A percentile compares a stretch with the other conserved stretches of the same genome.
These are phyloP conservation scores for Achroia grisella DNA, from an alignment of 1,140 invertebrate genomes.

Conservation along the genomic window DNA sequence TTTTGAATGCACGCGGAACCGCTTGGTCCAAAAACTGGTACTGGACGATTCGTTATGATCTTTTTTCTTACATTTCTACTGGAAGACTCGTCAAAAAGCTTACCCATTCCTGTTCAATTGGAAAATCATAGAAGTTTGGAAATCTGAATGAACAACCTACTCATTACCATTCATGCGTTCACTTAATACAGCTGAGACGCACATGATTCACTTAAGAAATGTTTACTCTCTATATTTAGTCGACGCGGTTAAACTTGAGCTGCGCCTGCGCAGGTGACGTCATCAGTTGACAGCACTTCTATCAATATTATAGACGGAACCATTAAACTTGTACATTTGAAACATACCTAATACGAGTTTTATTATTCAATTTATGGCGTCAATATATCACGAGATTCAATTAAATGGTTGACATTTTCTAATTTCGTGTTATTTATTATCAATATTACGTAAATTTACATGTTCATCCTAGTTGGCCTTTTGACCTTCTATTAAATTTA, in stretches of 20 bases:
- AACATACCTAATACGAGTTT: no score
- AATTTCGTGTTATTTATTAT: no score
- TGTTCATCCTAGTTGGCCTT: no score
- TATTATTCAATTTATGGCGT: no score
- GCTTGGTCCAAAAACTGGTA: constrained; percentile 2
- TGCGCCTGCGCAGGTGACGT: constrained; percentile 52
- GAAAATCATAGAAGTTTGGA: neutral
- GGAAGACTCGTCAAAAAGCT: neutral
- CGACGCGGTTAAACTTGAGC: constrained; percentile 31
- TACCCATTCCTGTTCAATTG: neutral
- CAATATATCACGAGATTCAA: no score
- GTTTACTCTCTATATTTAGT: constrained; percentile 62
- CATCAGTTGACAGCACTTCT: constrained; percentile 15
- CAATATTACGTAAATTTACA: no score
- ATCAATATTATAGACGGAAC: no score
- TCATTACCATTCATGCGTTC: constrained; percentile 22
- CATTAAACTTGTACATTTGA: no score
- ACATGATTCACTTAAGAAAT: constrained; percentile 50
- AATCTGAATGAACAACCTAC: neutral
- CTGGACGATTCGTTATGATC: constrained; percentile 2
- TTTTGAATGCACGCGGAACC: constrained; percentile 24
- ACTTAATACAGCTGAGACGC: constrained; percentile 34
- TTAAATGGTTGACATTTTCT: no score
- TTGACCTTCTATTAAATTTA: no score
- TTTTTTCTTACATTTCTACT: neutral